phyloP scores from a whole-genome alignment of 2,888 invertebrate species.

The Galeruca laticollis region DNA sequence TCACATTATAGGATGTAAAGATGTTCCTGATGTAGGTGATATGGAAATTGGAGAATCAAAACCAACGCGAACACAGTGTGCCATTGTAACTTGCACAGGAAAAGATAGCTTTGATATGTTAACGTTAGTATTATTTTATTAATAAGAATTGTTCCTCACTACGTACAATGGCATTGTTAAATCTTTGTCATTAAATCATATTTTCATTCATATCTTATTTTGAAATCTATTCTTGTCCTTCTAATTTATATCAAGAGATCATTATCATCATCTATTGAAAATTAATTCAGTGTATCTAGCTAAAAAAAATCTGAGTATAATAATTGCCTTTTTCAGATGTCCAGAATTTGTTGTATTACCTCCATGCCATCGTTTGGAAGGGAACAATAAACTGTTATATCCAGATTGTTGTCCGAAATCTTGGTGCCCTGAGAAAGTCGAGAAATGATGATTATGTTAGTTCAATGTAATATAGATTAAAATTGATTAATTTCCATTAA shows the following conservation, averaged over 20 bases:
- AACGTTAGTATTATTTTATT: background rate
- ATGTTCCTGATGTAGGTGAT: background rate
- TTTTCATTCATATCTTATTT: too few relatives aligned
- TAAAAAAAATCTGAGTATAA: too few relatives aligned
- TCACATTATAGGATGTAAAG: background rate
- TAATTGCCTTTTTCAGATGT: background rate
- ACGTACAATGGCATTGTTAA: too few relatives aligned
- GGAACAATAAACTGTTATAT: background rate
- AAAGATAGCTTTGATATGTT: background rate
- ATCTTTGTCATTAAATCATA: too few relatives aligned
- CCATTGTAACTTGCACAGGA: background rate
- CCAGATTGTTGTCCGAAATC: background rate
- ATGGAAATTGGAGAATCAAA: background rate
- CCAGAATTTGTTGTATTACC: background rate
- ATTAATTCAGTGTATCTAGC: too few relatives aligned
- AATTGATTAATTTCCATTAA: background rate
- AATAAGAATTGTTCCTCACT: too few relatives aligned
- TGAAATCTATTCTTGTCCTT: too few relatives aligned
- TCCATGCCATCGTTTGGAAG: background rate
- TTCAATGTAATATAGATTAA: background rate
- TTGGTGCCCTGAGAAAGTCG: background rate
- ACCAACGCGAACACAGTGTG: background rate
- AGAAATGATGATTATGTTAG: background rate
- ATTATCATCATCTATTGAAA: too few relatives aligned
- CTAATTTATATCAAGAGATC: background rate